Base-by-base conservation (phyloP, 1,140 invertebrate species). In the Ceratoteleas bidentatus region DNA sequence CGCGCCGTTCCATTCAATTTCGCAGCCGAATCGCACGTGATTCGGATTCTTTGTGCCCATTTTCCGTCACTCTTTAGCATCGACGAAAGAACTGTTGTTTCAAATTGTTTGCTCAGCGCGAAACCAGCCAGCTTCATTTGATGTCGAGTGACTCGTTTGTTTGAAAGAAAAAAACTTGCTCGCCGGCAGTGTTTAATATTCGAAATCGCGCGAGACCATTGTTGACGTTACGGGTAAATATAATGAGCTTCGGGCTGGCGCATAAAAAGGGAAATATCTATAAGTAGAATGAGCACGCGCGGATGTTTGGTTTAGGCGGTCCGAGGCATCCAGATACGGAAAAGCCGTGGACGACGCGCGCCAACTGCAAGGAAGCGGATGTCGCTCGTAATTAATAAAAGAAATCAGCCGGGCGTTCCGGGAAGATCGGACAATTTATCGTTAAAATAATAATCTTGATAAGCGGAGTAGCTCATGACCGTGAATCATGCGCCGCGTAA, bases 1-100 rank as follows among this genome's bases (percentile, higher is more conserved):
- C 81, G 87, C 24, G 24, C 87, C 86, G 84, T 84, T 88, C 64
- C 60, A 78, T 75, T 75, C 70, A 70, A 85, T 77, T 85, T 43
- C n/a, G n/a, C 40, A 43, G 2, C 24, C 24, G 24, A 24, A 24
- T 24, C 24, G 24, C 24, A 24, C 24, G 24, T 24, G 24, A 24
- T 24, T 24, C 24, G 24, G 24, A 24, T 24, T 24, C 24, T 24
- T 24, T 24, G 24, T 24, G 24, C 24, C 24, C 24, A 24, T 24
- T 24, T 24, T 24, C 4, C 24, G 24, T 24, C 24, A 24, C 24
- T 24, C 24, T 24, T 24, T 24, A 24, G 24, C n/a, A 6, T 43
- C 40, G n/a, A 43, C 40, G 40, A 43, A 43, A 10, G 40, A 43
- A 43, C n/a, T 43, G 24, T 24, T 24, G 24, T 24, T 24, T 24